Evolutionary conservation across 2,113 vertebrate species (phyloP), one percentile per base, ranked within the genome.

Genomic region (Oceanites oceanicus): DNA sequence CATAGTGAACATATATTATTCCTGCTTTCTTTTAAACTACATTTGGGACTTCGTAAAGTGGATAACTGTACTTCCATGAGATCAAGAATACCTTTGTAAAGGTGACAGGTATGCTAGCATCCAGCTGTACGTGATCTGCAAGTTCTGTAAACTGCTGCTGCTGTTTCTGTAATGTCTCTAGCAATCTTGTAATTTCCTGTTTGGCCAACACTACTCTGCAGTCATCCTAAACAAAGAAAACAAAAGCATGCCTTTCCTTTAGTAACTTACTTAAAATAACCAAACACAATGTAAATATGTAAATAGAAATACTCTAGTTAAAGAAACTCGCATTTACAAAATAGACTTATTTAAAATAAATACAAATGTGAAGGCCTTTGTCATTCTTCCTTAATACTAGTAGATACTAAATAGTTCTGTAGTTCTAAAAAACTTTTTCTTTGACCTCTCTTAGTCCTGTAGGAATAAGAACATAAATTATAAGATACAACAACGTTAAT

Each of bases 131-230:
- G 40, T 99, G 99, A 97, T 99, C 99, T 22, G 99, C 99, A 95
- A 99, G 98, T 87, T 99, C 99, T 11, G 99, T 99, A 96, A 99
- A 99, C 93, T 99, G 99, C 91, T 99, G 99, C 97, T 99, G 99
- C 96, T 99, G 99, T 94, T 99, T 99, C 97, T 99, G 99, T 74
- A 99, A 97, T 0, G 99, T 99, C 97, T 99, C 99, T 65, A 99
- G 97, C 75, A 99, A 97, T 72, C 99, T 98, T 95, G 98, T 99
- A 96, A 99, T 99, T 98, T 99, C 99, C 95, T 99, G 99, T 98
- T 99, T 99, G 23, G 99, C 98, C 98, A 99, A 95, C 36, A 99
- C 99, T 40, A 99, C 99, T 96, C 99, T 98, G 97, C 99, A 99
- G 95, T 99, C 99, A 86, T 99, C 99, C 99, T 99, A 85, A 73